Base-by-base conservation (phyloP, 2,888 invertebrate genomes). In the Pantelozetes paolii region DNA sequence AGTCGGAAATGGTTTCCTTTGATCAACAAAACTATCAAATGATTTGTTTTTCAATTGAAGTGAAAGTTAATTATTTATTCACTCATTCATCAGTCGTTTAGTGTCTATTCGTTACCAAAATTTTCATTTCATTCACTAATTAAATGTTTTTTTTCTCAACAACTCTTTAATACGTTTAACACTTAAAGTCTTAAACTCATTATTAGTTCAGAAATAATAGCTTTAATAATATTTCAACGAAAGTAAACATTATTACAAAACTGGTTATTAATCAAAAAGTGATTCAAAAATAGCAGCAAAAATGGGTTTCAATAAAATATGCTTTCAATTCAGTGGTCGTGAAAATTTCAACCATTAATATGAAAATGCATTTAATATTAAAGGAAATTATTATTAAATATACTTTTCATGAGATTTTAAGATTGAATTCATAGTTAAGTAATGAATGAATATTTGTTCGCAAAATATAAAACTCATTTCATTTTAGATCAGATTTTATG, bases 101-200 rank as follows among this genome's bases (percentile, higher is more conserved):
- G 23, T 26, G 2, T 6, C 1, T 54, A 54, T 26, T 54, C 23
- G 2, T 23, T 54, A n/a, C n/a, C n/a, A n/a, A n/a, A n/a, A n/a
- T n/a, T 54, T 26, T 54, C 23, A 54, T 23, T 18, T 54, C 26
- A 23, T 54, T 54, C 54, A 2, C 54, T 54, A 54, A 54, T 54
- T 54, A 54, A 54, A 54, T 26, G 26, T 26, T 23, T n/a, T 54
- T 45, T 54, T 54, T 54, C 54, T 54, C 54, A 54, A 54, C 54
- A 54, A 54, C 54, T 54, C 9, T 54, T 54, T 54, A 11, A 11
- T 54, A 26, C 23, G 26, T 20, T 54, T 11, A 54, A 26, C 54
- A 26, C 54, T 54, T 50, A 54, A 54, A 26, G 26, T 45, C 45
- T n/a, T n/a, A n/a, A n/a, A n/a, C n/a, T 18, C 18, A 45, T 45